Base-by-base conservation (phyloP, 1,140 invertebrate species). In the Nasonia longicornis region DNA sequence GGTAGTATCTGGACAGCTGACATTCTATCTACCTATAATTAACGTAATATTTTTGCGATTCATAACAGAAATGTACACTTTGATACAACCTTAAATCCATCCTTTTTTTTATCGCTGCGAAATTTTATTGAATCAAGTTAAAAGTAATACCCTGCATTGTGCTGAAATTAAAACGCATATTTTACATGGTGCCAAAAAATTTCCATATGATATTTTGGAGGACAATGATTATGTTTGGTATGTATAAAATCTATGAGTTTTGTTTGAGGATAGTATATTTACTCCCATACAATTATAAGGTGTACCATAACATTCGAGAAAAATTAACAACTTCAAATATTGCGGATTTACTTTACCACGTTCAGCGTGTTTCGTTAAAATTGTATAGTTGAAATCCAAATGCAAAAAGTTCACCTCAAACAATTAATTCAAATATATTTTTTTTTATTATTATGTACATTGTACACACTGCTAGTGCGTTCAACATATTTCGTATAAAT, bases 341-440 rank as follows among this genome's bases (percentile, higher is more conserved):
- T 11, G 12, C 12, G 12, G 12, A 48, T 48, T 48, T 12, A 48
- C 48, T 52, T 52, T 4, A 20, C 16, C 3, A n/a, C 1, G 26
- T 26, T n/a, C 16, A 58, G 20, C 16, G 20, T 1, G 16, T 58
- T 58, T 4, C 20, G 16, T 58, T n/a, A n/a, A 7, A 58, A 58
- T 20, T 20, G 52, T 82, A 84, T 84, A 83, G 72, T 35, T 80
- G n/a, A 58, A 48, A 72, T 77, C 20, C 70, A 80, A 67, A 77
- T 26, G 22, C 71, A 83, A 66, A 52, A 83, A 82, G 31, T 75
- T 75, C 73, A 75, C 48, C 63, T 84, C 35, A 76, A 80, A 12
- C 26, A 64, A 79, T 52, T 29, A 64, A 66, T 58, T 73, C 26
- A 74, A 48, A 48, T 58, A 48, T 11, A 42, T 70, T 20, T 35